phyloP scores from a whole-genome alignment of 2,888 invertebrate genomes.

The Lumbricus terrestris region DNA sequence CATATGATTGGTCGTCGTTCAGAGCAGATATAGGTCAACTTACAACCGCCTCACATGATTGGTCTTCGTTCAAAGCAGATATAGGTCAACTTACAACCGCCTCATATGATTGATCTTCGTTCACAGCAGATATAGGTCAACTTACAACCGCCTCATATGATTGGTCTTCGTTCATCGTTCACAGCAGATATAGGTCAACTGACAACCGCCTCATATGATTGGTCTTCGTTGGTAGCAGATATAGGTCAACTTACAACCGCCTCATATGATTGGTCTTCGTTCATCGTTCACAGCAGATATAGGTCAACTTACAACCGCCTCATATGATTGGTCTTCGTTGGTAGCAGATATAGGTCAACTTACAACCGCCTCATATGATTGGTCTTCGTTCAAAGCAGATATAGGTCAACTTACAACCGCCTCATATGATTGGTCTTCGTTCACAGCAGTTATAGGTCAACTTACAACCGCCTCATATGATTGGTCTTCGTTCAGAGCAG shows the following conservation, averaged over 20 bases:
- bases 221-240: neutral
- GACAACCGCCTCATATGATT: constrained; percentile 76
- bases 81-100: constrained; percentile 77
- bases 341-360: constrained; percentile 60
- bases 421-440: too few species aligned
- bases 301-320: constrained; percentile 81
- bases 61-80: neutral
- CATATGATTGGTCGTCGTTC: too few species aligned
- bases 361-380: constrained; percentile 76
- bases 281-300: neutral
- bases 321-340: too few species aligned
- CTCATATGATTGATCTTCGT: too few species aligned
- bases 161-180: too few species aligned
- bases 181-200: constrained; percentile 60
- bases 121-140: neutral
- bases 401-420: constrained; percentile 77
- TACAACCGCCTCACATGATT: constrained; percentile 76
- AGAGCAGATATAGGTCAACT: constrained; percentile 60
- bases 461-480: constrained; percentile 83
- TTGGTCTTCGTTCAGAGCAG: neutral
- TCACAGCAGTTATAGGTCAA: neutral
- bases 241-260: constrained; percentile 77
- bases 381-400: neutral
- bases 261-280: too few species aligned
- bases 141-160: constrained; percentile 83